Evolutionary conservation across 2,888 invertebrate species (phyloP).

Genomic region (Maniola hyperantus): DNA sequence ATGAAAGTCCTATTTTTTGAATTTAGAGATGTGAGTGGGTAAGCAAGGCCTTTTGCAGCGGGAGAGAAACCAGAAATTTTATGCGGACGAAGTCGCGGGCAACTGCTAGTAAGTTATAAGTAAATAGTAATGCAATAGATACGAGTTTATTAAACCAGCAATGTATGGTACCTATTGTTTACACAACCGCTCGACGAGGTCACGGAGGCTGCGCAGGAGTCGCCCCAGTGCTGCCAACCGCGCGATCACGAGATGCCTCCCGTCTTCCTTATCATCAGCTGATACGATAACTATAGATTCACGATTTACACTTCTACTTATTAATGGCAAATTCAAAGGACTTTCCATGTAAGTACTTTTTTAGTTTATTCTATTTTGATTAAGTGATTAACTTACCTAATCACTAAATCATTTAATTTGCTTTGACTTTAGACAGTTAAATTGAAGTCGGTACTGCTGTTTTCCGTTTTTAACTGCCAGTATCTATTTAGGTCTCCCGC

Average conservation of each 20-base stretch:
- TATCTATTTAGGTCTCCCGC: not conserved
- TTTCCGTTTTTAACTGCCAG: not conserved
- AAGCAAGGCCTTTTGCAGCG: too few species aligned
- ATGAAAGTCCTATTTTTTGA: too few species aligned
- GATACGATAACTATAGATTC: slow-evolving; percentile 59
- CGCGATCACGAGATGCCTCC: slow-evolving; percentile 75
- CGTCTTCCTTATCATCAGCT: slow-evolving; percentile 79
- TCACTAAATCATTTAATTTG: not conserved
- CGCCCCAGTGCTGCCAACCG: slow-evolving; percentile 68
- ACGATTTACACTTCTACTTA: slow-evolving; percentile 41
- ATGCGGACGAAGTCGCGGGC: too few species aligned
- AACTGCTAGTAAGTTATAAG: too few species aligned
- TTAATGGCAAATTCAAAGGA: not conserved
- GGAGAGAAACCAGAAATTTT: too few species aligned
- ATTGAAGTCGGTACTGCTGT: not conserved
- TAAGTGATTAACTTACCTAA: not conserved
- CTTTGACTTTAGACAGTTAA: not conserved
- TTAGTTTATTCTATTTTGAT: not conserved
- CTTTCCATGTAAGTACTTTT: not conserved
- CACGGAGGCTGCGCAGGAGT: slow-evolving; percentile 68
- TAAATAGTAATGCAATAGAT: slow-evolving; percentile 15
- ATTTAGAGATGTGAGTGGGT: too few species aligned
- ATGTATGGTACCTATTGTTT: slow-evolving; percentile 42
- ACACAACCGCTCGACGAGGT: slow-evolving; percentile 40
- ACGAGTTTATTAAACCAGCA: slow-evolving; percentile 25